Evolutionary conservation across 1,140 invertebrate species (phyloP), one percentile per base, ranked within the genome.

Genomic region (Stegodyphus dumicola): DNA sequence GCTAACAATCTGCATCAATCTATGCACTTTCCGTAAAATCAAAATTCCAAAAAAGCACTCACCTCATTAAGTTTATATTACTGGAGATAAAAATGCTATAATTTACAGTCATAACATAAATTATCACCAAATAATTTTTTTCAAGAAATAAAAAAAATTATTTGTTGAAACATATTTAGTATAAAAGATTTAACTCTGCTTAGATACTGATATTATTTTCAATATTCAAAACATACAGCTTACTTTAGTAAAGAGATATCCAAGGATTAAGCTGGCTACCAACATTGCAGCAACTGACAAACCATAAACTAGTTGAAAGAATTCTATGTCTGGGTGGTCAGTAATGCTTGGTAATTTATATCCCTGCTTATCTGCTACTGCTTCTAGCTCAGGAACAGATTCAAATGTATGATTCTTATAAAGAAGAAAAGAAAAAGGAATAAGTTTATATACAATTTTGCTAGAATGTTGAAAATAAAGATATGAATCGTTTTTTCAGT

Each of bases 171-270:
- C 11, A 70, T 0, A 70, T 66, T 51, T 86, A 60, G 48, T 76
- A 81, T 86, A 67, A 85, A 64, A 88, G 48, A 7, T n/a, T 11
- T 64, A 64, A 64, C 10, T 11, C 10, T 64, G 60, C 60, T 11
- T 64, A 64, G n/a, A 64, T 11, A 4, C n/a, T 10, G 60, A 64
- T 11, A 64, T 11, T n/a, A 11, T 11, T 33, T 77, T 7, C 6
- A 48, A 51, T 33, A 33, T 33, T 33, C 33, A 33, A 33, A 33
- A 33, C 33, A 33, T 33, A 77, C n/a, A 53, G 80, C 83, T 88
- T 87, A 92, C 92, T 89, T 92, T 92, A 77, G 92, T 93, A 84
- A 94, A 93, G 0, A 92, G 87, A 53, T 93, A 90, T 13, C 93
- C 92, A 78, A 94, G 91, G 53, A 94, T 53, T 5, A 93, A 77